Base-by-base conservation (phyloP, 2,888 invertebrate genomes). In the Diadegma fenestrale region DNA sequence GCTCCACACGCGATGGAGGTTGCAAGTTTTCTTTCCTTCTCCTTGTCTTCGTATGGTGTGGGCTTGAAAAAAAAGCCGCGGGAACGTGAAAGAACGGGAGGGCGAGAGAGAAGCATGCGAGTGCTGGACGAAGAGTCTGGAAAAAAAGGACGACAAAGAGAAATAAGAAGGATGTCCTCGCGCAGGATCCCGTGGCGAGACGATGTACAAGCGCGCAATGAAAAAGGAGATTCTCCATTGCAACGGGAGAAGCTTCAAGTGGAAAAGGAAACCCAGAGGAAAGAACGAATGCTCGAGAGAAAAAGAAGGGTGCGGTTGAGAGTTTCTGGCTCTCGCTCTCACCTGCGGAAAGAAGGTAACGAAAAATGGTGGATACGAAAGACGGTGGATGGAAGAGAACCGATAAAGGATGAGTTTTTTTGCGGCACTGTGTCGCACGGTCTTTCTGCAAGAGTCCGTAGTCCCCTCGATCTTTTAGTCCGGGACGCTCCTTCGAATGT, bases 321-420 rank as follows among this genome's bases (percentile, higher is more conserved):
- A 89, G 26, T 14, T 58, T 90, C 90, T 92, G 90, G 88, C 89
- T 77, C 68, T 77, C 68, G 68, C 78, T 84, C 81, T 87, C 84
- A 83, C 75, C 80, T 83, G 81, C 80, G 72, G 45, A 54, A 75
- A n/a, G 19, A 17, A 43, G 68, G 68, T 51, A 19, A 51, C 30
- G 71, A 51, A 71, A 71, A 71, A 71, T 30, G 71, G 71, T 51
- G 30, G 71, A 51, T 8, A n/a, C 30, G 71, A 71, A 30, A 71
- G 33, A 33, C 37, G 30, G 37, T 12, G 78, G 68, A 63, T 61
- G 75, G 45, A 19, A 61, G 64, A 81, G 84, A 69, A 51, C 66
- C 79, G 80, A 75, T 80, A 86, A 71, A 77, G 81, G 85, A 80
- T 79, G 81, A 85, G 86, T 88, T 87, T 88, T 88, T 83, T 80